Percentiles rank a stretch among this genome's conserved stretches.
Evolutionary conservation across 2,888 invertebrate genomes (phyloP).

Genomic region (Aradus depressus): DNA sequence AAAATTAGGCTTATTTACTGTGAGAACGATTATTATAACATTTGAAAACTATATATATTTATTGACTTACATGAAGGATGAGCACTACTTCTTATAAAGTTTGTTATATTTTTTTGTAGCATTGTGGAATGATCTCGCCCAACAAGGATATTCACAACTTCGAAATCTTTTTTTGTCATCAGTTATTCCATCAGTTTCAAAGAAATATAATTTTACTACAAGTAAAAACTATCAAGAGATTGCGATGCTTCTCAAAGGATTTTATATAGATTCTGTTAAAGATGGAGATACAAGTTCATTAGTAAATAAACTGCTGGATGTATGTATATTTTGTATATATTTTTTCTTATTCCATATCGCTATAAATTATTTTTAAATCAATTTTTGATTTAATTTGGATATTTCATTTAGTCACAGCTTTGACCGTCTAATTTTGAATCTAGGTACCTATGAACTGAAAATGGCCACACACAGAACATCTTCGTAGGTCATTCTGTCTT

Average conservation of each 20-base stretch:
- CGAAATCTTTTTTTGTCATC: constrained; percentile 47
- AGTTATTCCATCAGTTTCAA: constrained; percentile 47
- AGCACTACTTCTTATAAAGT: neutral
- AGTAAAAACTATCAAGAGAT: constrained; percentile 28
- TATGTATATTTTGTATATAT: too few relatives aligned
- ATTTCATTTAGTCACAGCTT: too few relatives aligned
- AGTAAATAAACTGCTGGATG: constrained; percentile 41
- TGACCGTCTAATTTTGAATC: too few relatives aligned
- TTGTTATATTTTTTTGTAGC: constrained; percentile 36
- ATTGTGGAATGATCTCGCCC: constrained; percentile 48
- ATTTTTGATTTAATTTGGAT: too few relatives aligned
- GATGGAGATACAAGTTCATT: constrained; percentile 38
- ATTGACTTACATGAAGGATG: neutral
- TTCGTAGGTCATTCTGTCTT: too few relatives aligned
- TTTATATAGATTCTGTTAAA: constrained; percentile 40
- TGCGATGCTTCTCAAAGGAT: constrained; percentile 45
- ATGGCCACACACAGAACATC: too few relatives aligned
- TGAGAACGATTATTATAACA: neutral
- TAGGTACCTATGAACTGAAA: too few relatives aligned
- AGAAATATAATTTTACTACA: constrained; percentile 37
- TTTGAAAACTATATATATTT: neutral
- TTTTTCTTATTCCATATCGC: too few relatives aligned
- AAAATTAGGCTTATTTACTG: too few relatives aligned
- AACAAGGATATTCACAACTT: constrained; percentile 44
- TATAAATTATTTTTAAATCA: too few relatives aligned